Percentiles rank a stretch among this genome's conserved stretches.
These are phyloP conservation scores for Eueides isabella DNA, from an alignment of 1,140 invertebrate species.

Conservation along the genomic window DNA sequence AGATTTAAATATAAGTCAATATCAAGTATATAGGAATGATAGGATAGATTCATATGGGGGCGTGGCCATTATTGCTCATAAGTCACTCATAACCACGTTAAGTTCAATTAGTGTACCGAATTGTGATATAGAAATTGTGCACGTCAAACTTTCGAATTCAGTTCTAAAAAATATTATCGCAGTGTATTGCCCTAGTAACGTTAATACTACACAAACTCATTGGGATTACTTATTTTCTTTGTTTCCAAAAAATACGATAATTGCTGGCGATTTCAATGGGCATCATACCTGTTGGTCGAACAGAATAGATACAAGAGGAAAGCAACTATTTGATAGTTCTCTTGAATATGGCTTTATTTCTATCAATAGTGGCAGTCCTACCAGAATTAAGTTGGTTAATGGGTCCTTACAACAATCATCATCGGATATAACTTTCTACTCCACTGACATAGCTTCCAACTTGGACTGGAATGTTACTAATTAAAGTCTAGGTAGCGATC, in stretches of 20 bases:
- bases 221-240: slow-evolving; percentile 45
- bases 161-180: slow-evolving; percentile 36
- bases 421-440: too few relatives aligned
- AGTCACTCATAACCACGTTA: slow-evolving; percentile 33
- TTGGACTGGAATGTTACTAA: too few relatives aligned
- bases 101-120: slow-evolving; percentile 14
- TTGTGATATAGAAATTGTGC: slow-evolving; percentile 32
- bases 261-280: slow-evolving; percentile 47
- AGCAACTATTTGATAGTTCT: slow-evolving; percentile 30
- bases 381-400: slow-evolving; percentile 36
- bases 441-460: too few relatives aligned
- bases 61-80: slow-evolving; percentile 42
- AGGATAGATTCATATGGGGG: slow-evolving; percentile 40
- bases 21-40: slow-evolving; percentile 40
- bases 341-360: slow-evolving; percentile 31
- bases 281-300: too few relatives aligned
- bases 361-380: slow-evolving; percentile 33
- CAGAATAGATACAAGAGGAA: slow-evolving; percentile 38
- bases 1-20: slow-evolving; percentile 31
- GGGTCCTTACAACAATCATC: too few relatives aligned
- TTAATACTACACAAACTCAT: slow-evolving; percentile 34
- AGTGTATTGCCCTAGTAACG: slow-evolving; percentile 40
- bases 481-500: too few relatives aligned
- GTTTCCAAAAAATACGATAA: slow-evolving; percentile 29
- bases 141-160: slow-evolving; percentile 33